Conservation (phyloP, 2,113 vertebrate species). For the Lophotis ruficrista region DNA sequence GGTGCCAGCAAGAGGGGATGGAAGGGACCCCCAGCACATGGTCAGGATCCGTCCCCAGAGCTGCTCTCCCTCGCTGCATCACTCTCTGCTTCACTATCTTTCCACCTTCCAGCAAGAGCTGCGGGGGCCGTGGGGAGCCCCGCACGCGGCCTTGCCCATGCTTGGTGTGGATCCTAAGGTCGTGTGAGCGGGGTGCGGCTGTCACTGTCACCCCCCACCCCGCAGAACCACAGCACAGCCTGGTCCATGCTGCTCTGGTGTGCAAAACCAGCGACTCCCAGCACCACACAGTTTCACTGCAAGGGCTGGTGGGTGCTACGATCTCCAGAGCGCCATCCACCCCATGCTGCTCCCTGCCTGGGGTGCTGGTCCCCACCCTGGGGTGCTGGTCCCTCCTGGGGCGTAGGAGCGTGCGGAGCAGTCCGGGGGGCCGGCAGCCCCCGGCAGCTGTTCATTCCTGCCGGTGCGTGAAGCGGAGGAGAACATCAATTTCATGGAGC, state of each 20-base stretch:
- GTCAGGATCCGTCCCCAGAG: neutral
- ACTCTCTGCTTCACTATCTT: fast-evolving
- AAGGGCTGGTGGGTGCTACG: neutral
- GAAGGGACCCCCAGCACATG: neutral
- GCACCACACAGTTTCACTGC: fast-evolving
- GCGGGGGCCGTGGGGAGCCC: neutral
- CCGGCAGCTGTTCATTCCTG: slow-evolving; percentile 58
- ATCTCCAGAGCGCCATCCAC: fast-evolving
- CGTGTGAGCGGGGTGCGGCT: fast-evolving
- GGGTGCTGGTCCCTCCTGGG: neutral
- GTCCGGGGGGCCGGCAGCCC: neutral
- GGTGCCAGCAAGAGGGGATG: neutral
- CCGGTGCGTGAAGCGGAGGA: neutral
- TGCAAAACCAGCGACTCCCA: neutral
- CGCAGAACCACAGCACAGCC: fast-evolving
- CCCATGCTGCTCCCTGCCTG: neutral
- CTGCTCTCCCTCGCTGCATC: fast-evolving
- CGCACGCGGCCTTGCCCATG: neutral
- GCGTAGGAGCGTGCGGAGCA: neutral
- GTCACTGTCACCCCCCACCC: neutral
- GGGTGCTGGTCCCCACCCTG: neutral
- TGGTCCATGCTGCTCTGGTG: fast-evolving
- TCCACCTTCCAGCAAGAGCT: neutral
- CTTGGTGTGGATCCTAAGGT: fast-evolving
- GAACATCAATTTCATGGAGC: slow-evolving; percentile 70